phyloP scores from a whole-genome alignment of 2,797 vertebrate species.

The Orientallactaga sibirica region DNA sequence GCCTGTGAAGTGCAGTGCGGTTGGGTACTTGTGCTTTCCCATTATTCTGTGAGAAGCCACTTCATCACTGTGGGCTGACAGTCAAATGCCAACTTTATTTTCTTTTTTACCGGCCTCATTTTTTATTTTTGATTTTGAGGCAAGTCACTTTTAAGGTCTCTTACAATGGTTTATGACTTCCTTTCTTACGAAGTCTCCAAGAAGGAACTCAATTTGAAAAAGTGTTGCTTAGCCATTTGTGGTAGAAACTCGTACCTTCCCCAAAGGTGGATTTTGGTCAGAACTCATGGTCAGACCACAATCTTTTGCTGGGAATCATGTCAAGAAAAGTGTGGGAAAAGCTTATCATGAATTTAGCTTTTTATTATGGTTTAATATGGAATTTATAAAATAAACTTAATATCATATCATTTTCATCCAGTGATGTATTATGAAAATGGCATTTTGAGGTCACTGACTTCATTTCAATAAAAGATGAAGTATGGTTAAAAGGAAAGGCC shows the following conservation, averaged over 20 bases:
- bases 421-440: conserved; percentile 5
- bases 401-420: conserved; percentile 54
- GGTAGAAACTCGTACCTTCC: conserved; percentile 54
- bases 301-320: conserved; percentile 26
- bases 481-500: background rate
- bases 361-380: conserved; percentile 41
- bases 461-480: conserved; percentile 10
- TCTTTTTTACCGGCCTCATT: conserved; percentile 76
- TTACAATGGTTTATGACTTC: conserved; percentile 71
- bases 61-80: conserved; percentile 73
- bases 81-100: conserved; percentile 79
- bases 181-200: conserved; percentile 61
- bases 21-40: background rate
- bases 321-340: conserved; percentile 67
- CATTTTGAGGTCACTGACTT: conserved; percentile 49
- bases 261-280: conserved; percentile 29
- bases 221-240: conserved; percentile 1
- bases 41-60: conserved; percentile 61
- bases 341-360: conserved; percentile 38
- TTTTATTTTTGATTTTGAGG: conserved; percentile 77
- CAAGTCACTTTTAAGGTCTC: conserved; percentile 72
- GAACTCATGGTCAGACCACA: conserved; percentile 1
- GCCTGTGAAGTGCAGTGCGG: background rate
- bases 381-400: conserved; percentile 69
- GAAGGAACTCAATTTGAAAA: conserved; percentile 74